Base-by-base conservation (phyloP, 2,113 vertebrate genomes). In the Condylura cristata region DNA sequence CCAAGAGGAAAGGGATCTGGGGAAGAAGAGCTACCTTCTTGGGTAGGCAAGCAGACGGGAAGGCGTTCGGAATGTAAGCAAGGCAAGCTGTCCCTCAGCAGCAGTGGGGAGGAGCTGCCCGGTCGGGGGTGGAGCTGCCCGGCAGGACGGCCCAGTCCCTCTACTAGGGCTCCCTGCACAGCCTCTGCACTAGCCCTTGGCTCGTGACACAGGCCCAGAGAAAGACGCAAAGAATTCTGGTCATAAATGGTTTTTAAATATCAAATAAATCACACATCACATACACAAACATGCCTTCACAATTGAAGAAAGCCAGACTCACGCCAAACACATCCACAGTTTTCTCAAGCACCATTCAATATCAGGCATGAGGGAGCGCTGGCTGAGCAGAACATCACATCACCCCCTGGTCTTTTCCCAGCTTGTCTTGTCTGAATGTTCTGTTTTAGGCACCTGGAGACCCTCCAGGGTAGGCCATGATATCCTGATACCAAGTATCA, bases 221-320 rank as follows among this genome's bases (percentile, higher is more conserved):
- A 86, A 61, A 74, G 39, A 93, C 60, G 72, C 89, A 92, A 97
- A 97, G 76, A 97, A 97, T 95, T 90, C 34, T 85, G 93, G n/a
- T 60, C 92, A 79, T 95, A 96, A 97, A 93, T 95, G 95, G 44
- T 91, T 98, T 96, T 84, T 41, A 93, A 90, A 63, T 65, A 97
- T 93, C 93, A 95, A 86, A 97, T 93, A 95, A 96, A 95, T 97
- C 92, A 95, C 58, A 48, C 14, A 22, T 7, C 71, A 39, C 84
- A 85, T 32, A 48, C 58, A 95, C 90, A 96, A 96, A 94, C 88
- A 97, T 2, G 34, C 61, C 76, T 92, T 96, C 81, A 93, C 76
- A 48, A 81, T 1, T 87, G 90, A 95, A 85, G 56, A 14, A 96
- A 96, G 58, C 92, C 97, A 97, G 94, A 66, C 32, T 13, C 71